phyloP scores from a whole-genome alignment of 2,888 invertebrate genomes.

The Leuctra nigra region DNA sequence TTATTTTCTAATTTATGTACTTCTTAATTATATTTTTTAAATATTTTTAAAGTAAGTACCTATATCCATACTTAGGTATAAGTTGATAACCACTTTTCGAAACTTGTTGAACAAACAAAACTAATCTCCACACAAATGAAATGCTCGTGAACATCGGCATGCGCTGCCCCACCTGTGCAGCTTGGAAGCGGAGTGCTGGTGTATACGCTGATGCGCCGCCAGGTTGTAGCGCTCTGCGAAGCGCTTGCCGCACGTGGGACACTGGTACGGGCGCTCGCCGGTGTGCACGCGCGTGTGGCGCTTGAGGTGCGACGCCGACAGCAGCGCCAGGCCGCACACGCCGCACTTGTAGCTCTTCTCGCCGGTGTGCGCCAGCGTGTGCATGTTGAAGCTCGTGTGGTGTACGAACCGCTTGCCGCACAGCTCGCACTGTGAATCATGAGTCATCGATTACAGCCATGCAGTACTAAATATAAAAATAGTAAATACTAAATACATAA shows the following conservation, averaged over 20 bases:
- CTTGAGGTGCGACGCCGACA: slow-evolving; percentile 59
- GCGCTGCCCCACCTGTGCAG: slow-evolving; percentile 11
- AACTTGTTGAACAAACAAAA: too few species aligned
- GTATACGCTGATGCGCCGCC: slow-evolving; percentile 38
- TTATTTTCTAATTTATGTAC: too few species aligned
- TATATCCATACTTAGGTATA: too few species aligned
- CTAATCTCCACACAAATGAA: too few species aligned
- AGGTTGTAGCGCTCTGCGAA: slow-evolving; percentile 51
- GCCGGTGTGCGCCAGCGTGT: slow-evolving; percentile 57
- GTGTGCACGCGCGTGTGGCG: slow-evolving; percentile 60
- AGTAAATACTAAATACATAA: too few species aligned
- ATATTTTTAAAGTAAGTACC: too few species aligned
- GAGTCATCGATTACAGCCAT: too few species aligned
- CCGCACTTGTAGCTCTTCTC: slow-evolving; percentile 53
- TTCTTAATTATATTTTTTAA: too few species aligned
- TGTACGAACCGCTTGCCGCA: slow-evolving; percentile 60
- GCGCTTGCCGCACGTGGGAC: slow-evolving; percentile 49
- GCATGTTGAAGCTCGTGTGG: slow-evolving; percentile 64
- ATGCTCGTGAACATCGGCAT: too few species aligned
- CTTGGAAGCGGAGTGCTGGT: slow-evolving; percentile 29
- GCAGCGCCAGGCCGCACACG: slow-evolving; percentile 53
- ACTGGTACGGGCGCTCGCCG: slow-evolving; percentile 52
- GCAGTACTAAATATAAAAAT: too few species aligned
- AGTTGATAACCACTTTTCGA: too few species aligned
- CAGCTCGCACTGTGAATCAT: slow-evolving; percentile 50